Percentiles rank a stretch among this genome's conserved stretches.
These are phyloP conservation scores for Lamellibrachia luymesi DNA, from an alignment of 1,140 invertebrate species.

Conservation along the genomic window DNA sequence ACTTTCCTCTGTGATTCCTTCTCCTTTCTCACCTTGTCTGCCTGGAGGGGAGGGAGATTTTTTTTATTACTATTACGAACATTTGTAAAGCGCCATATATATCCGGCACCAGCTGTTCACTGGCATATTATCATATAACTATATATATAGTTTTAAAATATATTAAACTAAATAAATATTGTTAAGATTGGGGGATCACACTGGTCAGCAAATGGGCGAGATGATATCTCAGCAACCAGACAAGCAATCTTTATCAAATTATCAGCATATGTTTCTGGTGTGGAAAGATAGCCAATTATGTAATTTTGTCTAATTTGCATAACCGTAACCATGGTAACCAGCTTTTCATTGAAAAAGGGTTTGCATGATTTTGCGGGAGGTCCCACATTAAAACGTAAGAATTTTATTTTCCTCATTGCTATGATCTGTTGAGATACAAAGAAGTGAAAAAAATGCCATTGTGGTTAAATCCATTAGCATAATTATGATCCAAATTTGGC, in stretches of 20 bases:
- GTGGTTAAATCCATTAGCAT: not conserved
- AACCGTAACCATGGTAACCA: not conserved
- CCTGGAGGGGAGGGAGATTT: constrained; percentile 54
- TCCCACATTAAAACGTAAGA: not conserved
- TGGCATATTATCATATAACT: too few relatives aligned
- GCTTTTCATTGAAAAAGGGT: not conserved
- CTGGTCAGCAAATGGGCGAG: too few relatives aligned
- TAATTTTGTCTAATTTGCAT: not conserved
- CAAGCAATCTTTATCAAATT: too few relatives aligned
- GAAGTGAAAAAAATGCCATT: not conserved
- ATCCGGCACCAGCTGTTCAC: too few relatives aligned
- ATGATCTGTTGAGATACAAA: not conserved
- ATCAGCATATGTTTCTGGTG: not conserved
- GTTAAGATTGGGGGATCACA: too few relatives aligned
- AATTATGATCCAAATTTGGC: not conserved
- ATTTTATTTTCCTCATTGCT: not conserved
- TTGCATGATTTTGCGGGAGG: not conserved
- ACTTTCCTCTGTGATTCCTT: constrained; percentile 60
- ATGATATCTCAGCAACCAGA: too few relatives aligned
- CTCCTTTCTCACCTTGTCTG: constrained; percentile 82
- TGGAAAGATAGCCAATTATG: not conserved
- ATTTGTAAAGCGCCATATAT: too few relatives aligned
- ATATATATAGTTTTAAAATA: too few relatives aligned
- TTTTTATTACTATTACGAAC: not conserved
- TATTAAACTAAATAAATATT: too few relatives aligned